Evolutionary conservation across 2,888 invertebrate species (phyloP).

Genomic region (Habroteleia sp.): DNA sequence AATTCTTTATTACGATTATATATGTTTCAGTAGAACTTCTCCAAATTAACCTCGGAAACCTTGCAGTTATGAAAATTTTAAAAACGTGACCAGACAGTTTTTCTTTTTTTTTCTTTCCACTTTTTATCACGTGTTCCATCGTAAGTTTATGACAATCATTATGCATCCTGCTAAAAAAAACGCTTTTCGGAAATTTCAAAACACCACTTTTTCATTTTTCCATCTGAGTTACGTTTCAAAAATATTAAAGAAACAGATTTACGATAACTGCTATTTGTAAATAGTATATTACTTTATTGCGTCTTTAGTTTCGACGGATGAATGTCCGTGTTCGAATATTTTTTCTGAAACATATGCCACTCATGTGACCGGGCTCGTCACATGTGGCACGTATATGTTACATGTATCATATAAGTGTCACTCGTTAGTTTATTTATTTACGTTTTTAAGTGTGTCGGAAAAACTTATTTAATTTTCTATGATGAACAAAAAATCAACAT

Average conservation of each 20-base stretch:
- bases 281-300: constrained; percentile 47
- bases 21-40: constrained; percentile 19
- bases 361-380: constrained; percentile 56
- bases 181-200: constrained; percentile 15
- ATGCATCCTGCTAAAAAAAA: constrained; percentile 22
- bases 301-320: constrained; percentile 45
- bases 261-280: constrained; percentile 49
- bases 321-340: constrained; percentile 36
- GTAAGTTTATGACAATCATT: constrained; percentile 13
- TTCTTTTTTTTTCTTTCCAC: no score
- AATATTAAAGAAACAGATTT: constrained; percentile 26
- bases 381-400: constrained; percentile 60
- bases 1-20: constrained; percentile 6
- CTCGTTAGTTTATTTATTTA: constrained; percentile 58
- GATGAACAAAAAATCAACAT: not conserved
- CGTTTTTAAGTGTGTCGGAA: constrained; percentile 45
- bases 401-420: constrained; percentile 56
- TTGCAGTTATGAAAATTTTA: constrained; percentile 1
- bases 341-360: constrained; percentile 51
- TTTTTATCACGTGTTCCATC: constrained; percentile 10
- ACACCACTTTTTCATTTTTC: constrained; percentile 9
- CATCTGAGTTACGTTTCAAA: constrained; percentile 13
- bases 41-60: constrained; percentile 13
- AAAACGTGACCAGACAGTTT: constrained; percentile 6
- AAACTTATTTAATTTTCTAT: constrained; percentile 39